Evolutionary conservation across 2,888 invertebrate genomes (phyloP).

Genomic region (Stenoptilia bipunctidactyla): DNA sequence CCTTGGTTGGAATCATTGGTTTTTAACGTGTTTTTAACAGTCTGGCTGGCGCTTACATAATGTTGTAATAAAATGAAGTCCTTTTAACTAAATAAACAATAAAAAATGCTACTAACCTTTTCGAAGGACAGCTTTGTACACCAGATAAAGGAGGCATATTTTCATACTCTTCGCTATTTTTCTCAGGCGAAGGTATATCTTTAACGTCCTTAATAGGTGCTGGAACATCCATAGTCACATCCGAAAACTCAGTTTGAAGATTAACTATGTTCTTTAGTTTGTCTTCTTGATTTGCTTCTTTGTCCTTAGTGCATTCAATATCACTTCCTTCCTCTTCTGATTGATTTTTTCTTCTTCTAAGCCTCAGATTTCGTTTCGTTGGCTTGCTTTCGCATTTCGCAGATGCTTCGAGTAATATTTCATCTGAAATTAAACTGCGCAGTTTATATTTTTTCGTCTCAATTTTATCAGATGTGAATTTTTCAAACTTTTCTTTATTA

Average conservation of each 20-base stretch:
- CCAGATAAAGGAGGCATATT: slow-evolving; percentile 35
- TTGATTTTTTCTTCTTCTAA: slow-evolving; percentile 31
- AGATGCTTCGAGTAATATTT: slow-evolving; percentile 23
- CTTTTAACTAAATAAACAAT: too few species aligned
- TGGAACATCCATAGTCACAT: slow-evolving; percentile 45
- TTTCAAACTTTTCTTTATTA: not conserved
- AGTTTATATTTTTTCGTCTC: slow-evolving; percentile 1
- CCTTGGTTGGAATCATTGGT: too few species aligned
- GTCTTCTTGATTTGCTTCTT: slow-evolving; percentile 17
- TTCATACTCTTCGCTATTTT: slow-evolving; percentile 26
- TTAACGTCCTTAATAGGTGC: slow-evolving; percentile 27
- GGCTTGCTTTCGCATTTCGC: slow-evolving; percentile 28
- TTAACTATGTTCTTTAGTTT: slow-evolving; percentile 50
- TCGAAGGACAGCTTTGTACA: slow-evolving; percentile 50
- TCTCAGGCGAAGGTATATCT: slow-evolving; percentile 50
- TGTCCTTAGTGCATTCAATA: slow-evolving; percentile 12
- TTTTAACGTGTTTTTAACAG: too few species aligned
- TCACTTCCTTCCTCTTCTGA: slow-evolving; percentile 11
- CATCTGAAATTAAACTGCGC: slow-evolving; percentile 15
- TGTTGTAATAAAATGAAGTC: too few species aligned
- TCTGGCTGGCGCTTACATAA: too few species aligned
- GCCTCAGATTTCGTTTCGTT: slow-evolving; percentile 31
- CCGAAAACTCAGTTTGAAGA: slow-evolving; percentile 47
- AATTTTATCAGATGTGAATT: not conserved
- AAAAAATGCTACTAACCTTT: slow-evolving; percentile 46